Percentiles rank a stretch among this genome's conserved stretches.
phyloP scores from a whole-genome alignment of 2,113 vertebrate species.

The Aramus guarauna region DNA sequence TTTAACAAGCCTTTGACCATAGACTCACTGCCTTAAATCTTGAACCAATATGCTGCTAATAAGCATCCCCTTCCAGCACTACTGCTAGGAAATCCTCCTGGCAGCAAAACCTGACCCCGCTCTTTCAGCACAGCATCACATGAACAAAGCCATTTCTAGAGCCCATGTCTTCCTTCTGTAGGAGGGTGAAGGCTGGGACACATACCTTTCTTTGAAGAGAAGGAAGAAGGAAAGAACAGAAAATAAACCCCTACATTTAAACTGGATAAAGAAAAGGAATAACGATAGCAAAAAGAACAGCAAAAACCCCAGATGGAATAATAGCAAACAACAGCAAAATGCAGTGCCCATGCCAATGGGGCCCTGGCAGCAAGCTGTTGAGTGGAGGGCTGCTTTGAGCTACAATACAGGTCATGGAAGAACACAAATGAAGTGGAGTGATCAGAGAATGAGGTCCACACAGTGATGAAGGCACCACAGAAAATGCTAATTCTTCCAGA shows the following conservation, averaged over 20 bases:
- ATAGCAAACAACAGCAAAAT: background rate
- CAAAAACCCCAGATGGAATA: rapidly evolving
- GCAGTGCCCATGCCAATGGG: background rate
- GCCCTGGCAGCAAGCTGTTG: background rate
- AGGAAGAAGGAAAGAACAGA: background rate
- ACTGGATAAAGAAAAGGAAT: background rate
- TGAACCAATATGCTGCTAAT: background rate
- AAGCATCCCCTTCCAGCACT: background rate
- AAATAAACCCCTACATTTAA: background rate
- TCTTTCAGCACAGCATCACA: background rate
- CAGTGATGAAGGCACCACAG: background rate
- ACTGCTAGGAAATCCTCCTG: background rate
- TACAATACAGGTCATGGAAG: background rate
- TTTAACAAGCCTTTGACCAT: background rate
- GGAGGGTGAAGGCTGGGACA: background rate
- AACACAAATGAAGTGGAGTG: background rate
- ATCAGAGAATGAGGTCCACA: background rate
- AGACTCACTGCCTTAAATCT: background rate
- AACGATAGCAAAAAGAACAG: background rate
- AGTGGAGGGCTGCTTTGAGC: background rate
- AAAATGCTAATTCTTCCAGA: background rate
- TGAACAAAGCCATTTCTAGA: background rate
- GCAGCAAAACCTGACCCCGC: background rate
- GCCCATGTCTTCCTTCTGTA: background rate
- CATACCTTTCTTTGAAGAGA: background rate